Evolutionary conservation across 1,140 invertebrate genomes (phyloP), one percentile per base, ranked within the genome.

Genomic region (Chrysoperla carnea): DNA sequence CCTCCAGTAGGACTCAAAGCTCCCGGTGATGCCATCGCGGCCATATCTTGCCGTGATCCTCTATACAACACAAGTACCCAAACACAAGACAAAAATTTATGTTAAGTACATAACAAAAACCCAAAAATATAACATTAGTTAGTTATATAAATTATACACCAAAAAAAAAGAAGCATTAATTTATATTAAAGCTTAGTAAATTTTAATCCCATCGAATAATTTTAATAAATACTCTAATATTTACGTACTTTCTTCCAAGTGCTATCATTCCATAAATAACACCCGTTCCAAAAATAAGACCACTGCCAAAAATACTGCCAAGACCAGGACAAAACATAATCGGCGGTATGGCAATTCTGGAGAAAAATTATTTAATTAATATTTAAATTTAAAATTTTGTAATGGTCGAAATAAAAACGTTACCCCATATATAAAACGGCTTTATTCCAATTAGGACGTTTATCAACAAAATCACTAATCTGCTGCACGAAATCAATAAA

Each of bases 201-300:
- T 23, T 28, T 29, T 8, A 13, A 33, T 12, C 31, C 31, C 8
- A 33, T 11, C 31, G 8, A 33, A 33, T 29, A 39, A 36, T 5
- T 42, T 48, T 35, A 41, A 37, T 36, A 13, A 47, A 23, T 36
- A 45, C 31, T 29, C 29, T 47, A 39, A 43, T 40, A 36, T 40
- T 23, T 52, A 79, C 83, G 81, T 64, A 89, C 86, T 89, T 90
- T 66, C 76, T 87, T 43, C 85, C 86, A 46, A 96, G 67, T 27
- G 89, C 79, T 84, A 95, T 91, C 69, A 95, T 74, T 52, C 88
- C 90, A 63, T 96, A 95, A 33, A 94, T 68, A 42, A 86, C 71
- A 36, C 90, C 91, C 39, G 87, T 87, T 11, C 66, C 74, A 63
- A 95, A 86, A 54, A 96, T 83, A 29, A 92, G 59, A 29, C 84